These are phyloP conservation scores for Motacilla alba DNA, from an alignment of 2,113 vertebrate genomes.

Conservation along the genomic window DNA sequence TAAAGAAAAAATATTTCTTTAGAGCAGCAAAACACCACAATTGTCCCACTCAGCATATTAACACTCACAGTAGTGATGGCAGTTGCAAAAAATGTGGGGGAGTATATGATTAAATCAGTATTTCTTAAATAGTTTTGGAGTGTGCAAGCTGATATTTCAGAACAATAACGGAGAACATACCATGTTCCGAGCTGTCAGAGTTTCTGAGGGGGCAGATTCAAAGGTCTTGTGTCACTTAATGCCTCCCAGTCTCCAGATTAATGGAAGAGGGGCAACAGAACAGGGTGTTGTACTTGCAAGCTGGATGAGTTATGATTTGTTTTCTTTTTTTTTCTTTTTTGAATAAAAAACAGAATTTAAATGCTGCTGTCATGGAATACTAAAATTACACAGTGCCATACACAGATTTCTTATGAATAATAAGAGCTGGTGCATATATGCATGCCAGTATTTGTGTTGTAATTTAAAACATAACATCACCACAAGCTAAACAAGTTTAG, in stretches of 20 bases:
- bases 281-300: neutral
- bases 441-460: neutral
- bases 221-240: neutral
- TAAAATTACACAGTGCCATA: neutral
- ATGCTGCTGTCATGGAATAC: neutral
- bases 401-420: neutral
- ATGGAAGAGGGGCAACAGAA: neutral
- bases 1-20: neutral
- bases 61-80: neutral
- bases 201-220: neutral
- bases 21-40: neutral
- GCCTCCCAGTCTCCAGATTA: neutral
- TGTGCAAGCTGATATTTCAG: neutral
- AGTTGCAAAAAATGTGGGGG: neutral
- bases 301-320: neutral
- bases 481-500: neutral
- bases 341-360: neutral
- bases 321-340: neutral
- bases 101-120: neutral
- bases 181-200: neutral
- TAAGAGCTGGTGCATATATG: neutral
- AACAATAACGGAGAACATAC: accelerated
- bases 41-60: neutral
- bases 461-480: neutral
- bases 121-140: conserved; percentile 7